Percentiles rank a stretch among this genome's conserved stretches.
phyloP scores from a whole-genome alignment of 2,113 vertebrate species.

The Notarius quadriscutis region DNA sequence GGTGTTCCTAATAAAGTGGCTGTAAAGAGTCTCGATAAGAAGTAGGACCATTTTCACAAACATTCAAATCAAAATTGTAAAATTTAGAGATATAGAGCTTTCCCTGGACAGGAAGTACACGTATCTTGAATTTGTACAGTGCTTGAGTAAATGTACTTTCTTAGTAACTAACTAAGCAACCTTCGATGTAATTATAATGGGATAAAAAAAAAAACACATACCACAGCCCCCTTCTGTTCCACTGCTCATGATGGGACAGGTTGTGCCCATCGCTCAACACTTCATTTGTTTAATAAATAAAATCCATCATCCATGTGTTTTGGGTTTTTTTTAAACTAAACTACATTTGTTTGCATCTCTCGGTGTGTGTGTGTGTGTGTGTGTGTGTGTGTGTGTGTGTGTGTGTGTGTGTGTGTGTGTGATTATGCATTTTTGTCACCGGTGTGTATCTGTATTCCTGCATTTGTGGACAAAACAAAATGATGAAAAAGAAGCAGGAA shows the following conservation, averaged over 20 bases:
- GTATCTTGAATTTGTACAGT: no score
- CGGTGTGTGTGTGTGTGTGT: not conserved
- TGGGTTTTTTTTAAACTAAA: not conserved
- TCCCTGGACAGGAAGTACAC: no score
- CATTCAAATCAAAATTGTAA: no score
- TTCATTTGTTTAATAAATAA: constrained; percentile 7
- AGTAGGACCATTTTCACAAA: no score
- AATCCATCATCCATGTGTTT: not conserved
- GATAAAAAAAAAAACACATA: not conserved
- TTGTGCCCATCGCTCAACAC: not conserved
- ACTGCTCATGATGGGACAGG: not conserved
- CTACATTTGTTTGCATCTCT: not conserved
- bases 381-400: not conserved
- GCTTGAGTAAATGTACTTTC: no score
- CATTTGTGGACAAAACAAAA: not conserved
- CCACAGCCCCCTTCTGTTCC: not conserved
- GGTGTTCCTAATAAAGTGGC: no score
- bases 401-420: constrained; percentile 43
- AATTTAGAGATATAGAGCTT: no score
- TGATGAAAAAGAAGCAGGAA: not conserved
- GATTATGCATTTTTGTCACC: not conserved
- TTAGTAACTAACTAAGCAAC: not conserved
- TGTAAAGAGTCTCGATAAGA: no score
- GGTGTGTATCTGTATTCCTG: not conserved
- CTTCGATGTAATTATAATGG: not conserved